Percentiles rank a stretch among this genome's conserved stretches.
These are phyloP conservation scores for Taurulus bubalis DNA, from an alignment of 2,113 vertebrate species.

Conservation along the genomic window DNA sequence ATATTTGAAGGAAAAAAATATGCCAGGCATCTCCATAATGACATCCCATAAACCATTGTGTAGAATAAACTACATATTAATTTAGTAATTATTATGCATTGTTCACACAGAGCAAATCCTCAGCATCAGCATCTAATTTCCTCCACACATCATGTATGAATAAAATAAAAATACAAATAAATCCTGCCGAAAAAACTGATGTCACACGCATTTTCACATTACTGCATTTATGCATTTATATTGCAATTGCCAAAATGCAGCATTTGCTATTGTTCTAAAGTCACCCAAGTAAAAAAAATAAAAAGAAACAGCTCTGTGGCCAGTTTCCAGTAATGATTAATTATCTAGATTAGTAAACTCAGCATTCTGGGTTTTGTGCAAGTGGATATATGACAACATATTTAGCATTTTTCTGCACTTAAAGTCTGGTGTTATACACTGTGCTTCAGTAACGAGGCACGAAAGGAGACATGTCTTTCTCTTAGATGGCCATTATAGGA, in stretches of 20 bases:
- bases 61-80: background rate
- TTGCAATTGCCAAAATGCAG: background rate
- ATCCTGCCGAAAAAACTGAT: conserved; percentile 6
- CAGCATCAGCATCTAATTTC: background rate
- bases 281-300: conserved; percentile 2
- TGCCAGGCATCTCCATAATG: background rate
- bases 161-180: background rate
- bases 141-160: conserved; percentile 3
- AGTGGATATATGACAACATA: conserved; percentile 21
- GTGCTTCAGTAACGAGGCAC: conserved; percentile 26
- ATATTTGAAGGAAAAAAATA: background rate
- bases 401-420: conserved; percentile 42
- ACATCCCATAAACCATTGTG: background rate
- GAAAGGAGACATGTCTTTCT: conserved; percentile 8
- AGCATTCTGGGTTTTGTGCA: conserved; percentile 23
- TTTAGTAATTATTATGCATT: background rate
- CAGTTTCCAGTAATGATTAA: conserved; percentile 38
- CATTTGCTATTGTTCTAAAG: conserved; percentile 22
- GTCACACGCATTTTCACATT: background rate
- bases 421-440: conserved; percentile 3
- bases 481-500: background rate
- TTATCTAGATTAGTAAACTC: conserved; percentile 33
- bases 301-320: conserved; percentile 16
- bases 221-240: conserved; percentile 2
- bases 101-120: background rate